Percentiles rank a stretch among this genome's conserved stretches.
These are phyloP conservation scores for Mesocentrotus franciscanus DNA, from an alignment of 53 echinoderm and acorn worm genomes.

Conservation along the genomic window DNA sequence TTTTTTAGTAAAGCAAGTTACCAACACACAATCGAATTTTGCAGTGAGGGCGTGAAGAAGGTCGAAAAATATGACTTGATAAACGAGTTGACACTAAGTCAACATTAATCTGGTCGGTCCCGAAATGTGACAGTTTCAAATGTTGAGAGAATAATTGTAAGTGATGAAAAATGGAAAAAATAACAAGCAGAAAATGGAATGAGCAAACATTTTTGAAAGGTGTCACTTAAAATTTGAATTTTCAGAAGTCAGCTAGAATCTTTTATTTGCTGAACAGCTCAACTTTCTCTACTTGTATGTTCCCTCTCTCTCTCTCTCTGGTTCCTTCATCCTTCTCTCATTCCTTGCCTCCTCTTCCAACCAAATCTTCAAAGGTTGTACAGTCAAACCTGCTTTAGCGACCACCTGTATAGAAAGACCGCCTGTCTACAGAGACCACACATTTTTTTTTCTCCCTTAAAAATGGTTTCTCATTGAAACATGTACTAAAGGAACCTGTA, in stretches of 20 bases:
- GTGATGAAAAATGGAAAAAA: not conserved
- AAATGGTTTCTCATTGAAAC: too few species aligned
- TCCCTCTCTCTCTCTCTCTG: not conserved
- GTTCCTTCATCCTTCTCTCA: not conserved
- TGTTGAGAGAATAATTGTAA: not conserved
- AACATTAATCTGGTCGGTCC: not conserved
- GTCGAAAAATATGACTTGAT: not conserved
- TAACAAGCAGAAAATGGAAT: not conserved
- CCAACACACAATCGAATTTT: not conserved
- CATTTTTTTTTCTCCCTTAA: too few species aligned
- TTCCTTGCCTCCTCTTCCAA: not conserved
- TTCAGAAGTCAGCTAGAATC: not conserved
- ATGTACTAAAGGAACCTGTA: too few species aligned
- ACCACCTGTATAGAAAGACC: too few species aligned
- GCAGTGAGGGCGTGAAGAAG: not conserved
- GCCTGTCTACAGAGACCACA: too few species aligned
- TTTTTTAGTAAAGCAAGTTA: not conserved
- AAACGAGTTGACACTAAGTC: not conserved
- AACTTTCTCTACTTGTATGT: not conserved
- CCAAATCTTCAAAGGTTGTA: too few species aligned
- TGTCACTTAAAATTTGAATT: conserved; percentile 11
- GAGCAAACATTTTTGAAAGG: conserved; percentile 40
- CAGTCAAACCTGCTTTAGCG: too few species aligned
- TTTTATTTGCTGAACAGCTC: not conserved
- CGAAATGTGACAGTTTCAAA: conserved; percentile 27